A percentile compares a stretch with the other conserved stretches of the same genome.
Conservation (phyloP, 2,113 vertebrate genomes). For the Meleagris gallopavo region DNA sequence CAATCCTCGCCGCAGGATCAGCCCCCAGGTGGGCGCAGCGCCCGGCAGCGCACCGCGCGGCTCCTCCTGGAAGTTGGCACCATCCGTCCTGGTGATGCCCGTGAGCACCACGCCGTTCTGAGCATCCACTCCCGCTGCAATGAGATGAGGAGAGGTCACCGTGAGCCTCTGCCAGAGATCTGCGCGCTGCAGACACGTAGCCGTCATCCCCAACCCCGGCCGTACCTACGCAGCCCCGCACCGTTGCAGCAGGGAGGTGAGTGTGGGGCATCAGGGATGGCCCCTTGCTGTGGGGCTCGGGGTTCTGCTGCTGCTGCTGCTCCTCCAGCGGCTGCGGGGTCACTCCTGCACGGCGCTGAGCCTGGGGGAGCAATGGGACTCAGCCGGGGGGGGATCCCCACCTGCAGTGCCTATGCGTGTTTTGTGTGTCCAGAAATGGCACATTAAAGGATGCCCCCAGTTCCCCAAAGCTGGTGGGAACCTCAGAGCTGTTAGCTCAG, state of each 20-base stretch:
- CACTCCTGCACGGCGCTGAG: conserved; percentile 62
- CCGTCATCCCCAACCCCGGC: background rate
- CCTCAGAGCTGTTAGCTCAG: fast-evolving
- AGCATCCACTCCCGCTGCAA: conserved; percentile 15
- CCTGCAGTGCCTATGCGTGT: fast-evolving
- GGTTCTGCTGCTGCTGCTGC: fast-evolving
- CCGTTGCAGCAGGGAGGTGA: fast-evolving
- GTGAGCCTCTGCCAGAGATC: background rate
- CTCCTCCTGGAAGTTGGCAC: background rate
- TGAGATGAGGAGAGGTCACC: fast-evolving
- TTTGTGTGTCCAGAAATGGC: background rate
- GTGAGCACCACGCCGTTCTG: background rate
- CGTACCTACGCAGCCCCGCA: background rate
- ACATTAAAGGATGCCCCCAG: background rate
- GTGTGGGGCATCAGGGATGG: background rate
- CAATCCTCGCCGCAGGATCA: conserved; percentile 27
- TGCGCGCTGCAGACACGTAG: background rate
- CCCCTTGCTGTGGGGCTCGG: background rate
- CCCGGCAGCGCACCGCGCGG: background rate
- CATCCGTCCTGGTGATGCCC: background rate
- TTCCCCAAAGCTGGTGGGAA: background rate
- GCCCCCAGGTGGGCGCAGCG: background rate
- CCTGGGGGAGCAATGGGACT: conserved; percentile 31
- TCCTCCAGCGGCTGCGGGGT: background rate
- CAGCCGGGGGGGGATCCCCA: background rate